phyloP scores from a whole-genome alignment of 2,888 invertebrate species.

The Diarsia rubi region DNA sequence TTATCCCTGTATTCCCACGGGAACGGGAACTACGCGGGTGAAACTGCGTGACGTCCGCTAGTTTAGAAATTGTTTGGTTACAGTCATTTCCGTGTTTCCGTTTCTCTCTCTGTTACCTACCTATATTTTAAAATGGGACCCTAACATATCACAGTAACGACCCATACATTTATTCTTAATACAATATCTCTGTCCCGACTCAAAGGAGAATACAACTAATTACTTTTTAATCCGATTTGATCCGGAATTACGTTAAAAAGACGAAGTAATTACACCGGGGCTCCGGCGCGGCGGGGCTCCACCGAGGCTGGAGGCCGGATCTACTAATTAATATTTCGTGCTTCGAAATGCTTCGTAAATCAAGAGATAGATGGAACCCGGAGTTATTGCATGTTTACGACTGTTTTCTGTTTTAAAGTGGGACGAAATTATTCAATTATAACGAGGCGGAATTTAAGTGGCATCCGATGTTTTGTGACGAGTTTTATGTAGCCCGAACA shows the following conservation, averaged over 20 bases:
- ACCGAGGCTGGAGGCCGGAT: slow-evolving; percentile 19
- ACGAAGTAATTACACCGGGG: slow-evolving; percentile 50
- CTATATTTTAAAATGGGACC: neutral
- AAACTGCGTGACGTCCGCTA: too few species aligned
- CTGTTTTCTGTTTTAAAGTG: slow-evolving; percentile 37
- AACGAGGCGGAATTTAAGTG: slow-evolving; percentile 8
- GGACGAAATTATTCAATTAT: slow-evolving; percentile 27
- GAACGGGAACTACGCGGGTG: too few species aligned
- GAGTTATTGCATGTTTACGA: slow-evolving; percentile 43
- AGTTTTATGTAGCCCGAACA: neutral
- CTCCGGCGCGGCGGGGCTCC: slow-evolving; percentile 21
- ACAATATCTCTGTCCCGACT: slow-evolving; percentile 12
- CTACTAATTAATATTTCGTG: slow-evolving; percentile 62
- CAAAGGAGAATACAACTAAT: slow-evolving; percentile 38
- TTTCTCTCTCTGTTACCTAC: too few species aligned
- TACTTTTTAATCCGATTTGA: slow-evolving; percentile 57
- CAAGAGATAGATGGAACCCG: slow-evolving; percentile 42
- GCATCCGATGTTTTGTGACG: slow-evolving; percentile 11
- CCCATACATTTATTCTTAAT: slow-evolving; percentile 20
- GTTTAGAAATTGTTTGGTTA: neutral
- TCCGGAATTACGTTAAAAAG: slow-evolving; percentile 56
- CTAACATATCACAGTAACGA: slow-evolving; percentile 12
- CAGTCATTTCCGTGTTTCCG: neutral
- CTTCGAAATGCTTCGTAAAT: slow-evolving; percentile 49
- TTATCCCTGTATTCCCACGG: too few species aligned